Percentiles rank a stretch among this genome's conserved stretches.
Evolutionary conservation across 1,140 invertebrate species (phyloP).

Genomic region (Saxidomus purpurata): DNA sequence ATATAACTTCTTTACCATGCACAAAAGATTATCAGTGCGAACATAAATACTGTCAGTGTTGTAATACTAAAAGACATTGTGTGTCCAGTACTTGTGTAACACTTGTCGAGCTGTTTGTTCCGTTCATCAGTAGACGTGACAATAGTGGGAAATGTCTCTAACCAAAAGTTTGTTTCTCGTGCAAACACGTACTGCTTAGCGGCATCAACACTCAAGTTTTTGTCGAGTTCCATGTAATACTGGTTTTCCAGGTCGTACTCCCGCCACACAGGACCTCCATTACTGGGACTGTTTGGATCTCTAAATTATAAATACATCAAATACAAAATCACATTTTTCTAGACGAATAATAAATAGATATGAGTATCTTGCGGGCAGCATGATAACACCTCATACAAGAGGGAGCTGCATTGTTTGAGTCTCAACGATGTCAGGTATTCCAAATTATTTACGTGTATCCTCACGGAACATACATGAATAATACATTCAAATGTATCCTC

Average conservation of each 20-base stretch:
- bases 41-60: neutral
- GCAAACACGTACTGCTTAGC: constrained; percentile 6
- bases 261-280: neutral
- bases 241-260: neutral
- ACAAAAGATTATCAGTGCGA: neutral
- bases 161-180: constrained; percentile 18
- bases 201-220: neutral
- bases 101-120: neutral
- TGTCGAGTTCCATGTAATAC: constrained; percentile 3
- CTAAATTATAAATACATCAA: neutral
- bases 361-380: no score
- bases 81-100: constrained; percentile 4
- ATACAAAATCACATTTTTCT: no score
- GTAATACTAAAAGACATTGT: neutral
- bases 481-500: no score
- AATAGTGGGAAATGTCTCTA: neutral
- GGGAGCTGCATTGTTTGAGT: no score
- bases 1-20: no score
- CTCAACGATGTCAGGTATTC: no score
- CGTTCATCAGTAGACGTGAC: neutral
- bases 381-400: no score
- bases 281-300: neutral
- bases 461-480: no score
- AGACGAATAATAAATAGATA: no score
- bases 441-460: no score